Base-by-base conservation (phyloP, 2,888 invertebrate species). In the Acleris cristana region DNA sequence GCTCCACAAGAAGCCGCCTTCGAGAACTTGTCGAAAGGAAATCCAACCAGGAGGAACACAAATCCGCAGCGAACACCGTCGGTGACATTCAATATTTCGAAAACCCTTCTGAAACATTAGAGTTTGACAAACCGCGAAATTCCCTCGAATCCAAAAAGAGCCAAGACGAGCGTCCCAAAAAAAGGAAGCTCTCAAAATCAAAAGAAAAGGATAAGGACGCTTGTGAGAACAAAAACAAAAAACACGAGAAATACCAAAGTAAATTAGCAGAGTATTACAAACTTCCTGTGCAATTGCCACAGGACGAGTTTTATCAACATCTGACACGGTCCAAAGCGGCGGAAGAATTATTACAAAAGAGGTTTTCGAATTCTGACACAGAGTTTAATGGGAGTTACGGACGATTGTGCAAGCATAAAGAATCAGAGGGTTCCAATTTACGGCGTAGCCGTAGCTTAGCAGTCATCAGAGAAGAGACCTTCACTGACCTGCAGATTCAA, bases 401-500 rank as follows among this genome's bases (percentile, higher is more conserved):
- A 67, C 84, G 89, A 79, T 76, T 92, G 78, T 92, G 92, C 77
- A 93, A 91, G 73, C 92, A 92, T 71, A 92, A 90, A 76, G 92
- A 93, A 74, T 82, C 88, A 66, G 92, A 93, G 80, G 90, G 90
- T 53, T 89, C 92, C 57, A 95, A 94, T 82, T 90, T 96, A 79
- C 93, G 96, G 66, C 90, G 92, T 68, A 96, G 96, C 78, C 93
- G 95, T 78, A 96, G 96, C 79, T 94, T 96, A 80, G 96, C 96
- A 71, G 95, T 96, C 70, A 96, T 96, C 82, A 94, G 96, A 82
- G 96, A 96, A 84, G 96, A 96, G 87, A 95, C 96, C 54, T 96
- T 95, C 87, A 95, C 95, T 77, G 95, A 95, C 80, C 93, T 95
- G 78, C 95, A 95, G 85, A 94, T 95, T 78, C 94, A 94, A 75